Evolutionary conservation across 2,797 vertebrate genomes (phyloP).

Genomic region (Macroramphosus scolopax): DNA sequence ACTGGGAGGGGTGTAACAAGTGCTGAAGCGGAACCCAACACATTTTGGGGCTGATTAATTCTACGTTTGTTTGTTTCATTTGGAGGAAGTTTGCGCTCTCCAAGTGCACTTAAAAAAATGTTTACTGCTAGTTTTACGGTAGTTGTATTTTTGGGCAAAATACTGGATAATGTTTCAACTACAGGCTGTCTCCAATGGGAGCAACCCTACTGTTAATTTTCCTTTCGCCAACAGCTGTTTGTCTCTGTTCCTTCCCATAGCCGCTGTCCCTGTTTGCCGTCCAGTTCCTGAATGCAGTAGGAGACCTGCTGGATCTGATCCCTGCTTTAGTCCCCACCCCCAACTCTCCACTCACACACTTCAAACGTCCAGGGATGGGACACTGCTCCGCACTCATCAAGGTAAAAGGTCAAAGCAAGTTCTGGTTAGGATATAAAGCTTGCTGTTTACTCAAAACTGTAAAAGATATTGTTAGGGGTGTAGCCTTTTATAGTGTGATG

Average conservation of each 20-base stretch:
- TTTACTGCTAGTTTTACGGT: too few species aligned
- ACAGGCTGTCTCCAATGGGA: too few species aligned
- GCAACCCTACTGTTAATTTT: neutral
- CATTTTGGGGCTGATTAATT: too few species aligned
- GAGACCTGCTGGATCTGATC: slow-evolving; percentile 90
- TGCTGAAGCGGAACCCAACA: too few species aligned
- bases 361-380: slow-evolving; percentile 84
- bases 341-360: slow-evolving; percentile 13
- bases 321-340: slow-evolving; percentile 73
- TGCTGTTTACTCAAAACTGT: neutral
- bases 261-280: slow-evolving; percentile 82
- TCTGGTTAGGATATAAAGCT: neutral
- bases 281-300: slow-evolving; percentile 86
- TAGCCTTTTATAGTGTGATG: too few species aligned
- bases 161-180: too few species aligned
- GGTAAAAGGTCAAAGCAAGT: slow-evolving; percentile 68
- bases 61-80: too few species aligned
- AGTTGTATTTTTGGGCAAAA: too few species aligned
- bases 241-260: slow-evolving; percentile 63
- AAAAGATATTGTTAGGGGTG: too few species aligned
- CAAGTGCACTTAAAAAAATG: too few species aligned
- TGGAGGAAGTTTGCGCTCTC: too few species aligned
- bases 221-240: slow-evolving; percentile 34
- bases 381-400: slow-evolving; percentile 96
- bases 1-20: too few species aligned